Evolutionary conservation across 2,113 vertebrate genomes (phyloP), one percentile per base, ranked within the genome.

Genomic region (Thamnaconus septentrionalis): DNA sequence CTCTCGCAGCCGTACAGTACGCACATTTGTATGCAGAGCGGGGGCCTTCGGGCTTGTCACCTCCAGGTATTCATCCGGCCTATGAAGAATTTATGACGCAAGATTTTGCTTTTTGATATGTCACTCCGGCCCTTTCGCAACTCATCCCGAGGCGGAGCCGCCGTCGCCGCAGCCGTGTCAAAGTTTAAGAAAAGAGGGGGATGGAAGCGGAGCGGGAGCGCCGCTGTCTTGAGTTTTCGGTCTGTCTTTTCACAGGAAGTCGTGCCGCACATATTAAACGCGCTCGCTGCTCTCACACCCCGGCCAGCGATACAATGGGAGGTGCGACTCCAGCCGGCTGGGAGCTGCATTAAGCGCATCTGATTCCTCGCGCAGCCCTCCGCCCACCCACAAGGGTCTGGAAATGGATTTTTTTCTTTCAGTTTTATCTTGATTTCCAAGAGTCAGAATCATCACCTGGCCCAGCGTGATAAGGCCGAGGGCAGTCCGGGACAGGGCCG

Each of bases 21-120:
- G 70, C 65, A 75, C 49, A 82, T 90, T 85, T 87, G 79, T 83
- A 91, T 88, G 85, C 87, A 50, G 67, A 66, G 56, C 18, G 18
- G 48, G 47, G 50, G 49, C 61, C 75, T 75, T 60, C 10, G 51
- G 66, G 71, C 78, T 71, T 79, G 83, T 84, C 85, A 83, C 81
- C 80, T 71, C 71, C 61, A 71, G 78, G 70, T 74, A 73, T 84
- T 84, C 85, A 81, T 75, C 67, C 71, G 62, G 59, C 56, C 76
- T 59, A 76, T 88, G 53, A 86, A 90, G 80, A 80, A 89, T 89
- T 88, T 73, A 87, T 79, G 78, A 84, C 8, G 70, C 75, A 76
- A 65, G 76, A 54, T 69, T 88, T 76, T 81, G 64, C 68, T 74
- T 79, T 80, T 64, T 69, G 64, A 87, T 73, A 76, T 53, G 74